phyloP scores from a whole-genome alignment of 2,113 vertebrate genomes.

The Poeciliopsis turrubarensis region DNA sequence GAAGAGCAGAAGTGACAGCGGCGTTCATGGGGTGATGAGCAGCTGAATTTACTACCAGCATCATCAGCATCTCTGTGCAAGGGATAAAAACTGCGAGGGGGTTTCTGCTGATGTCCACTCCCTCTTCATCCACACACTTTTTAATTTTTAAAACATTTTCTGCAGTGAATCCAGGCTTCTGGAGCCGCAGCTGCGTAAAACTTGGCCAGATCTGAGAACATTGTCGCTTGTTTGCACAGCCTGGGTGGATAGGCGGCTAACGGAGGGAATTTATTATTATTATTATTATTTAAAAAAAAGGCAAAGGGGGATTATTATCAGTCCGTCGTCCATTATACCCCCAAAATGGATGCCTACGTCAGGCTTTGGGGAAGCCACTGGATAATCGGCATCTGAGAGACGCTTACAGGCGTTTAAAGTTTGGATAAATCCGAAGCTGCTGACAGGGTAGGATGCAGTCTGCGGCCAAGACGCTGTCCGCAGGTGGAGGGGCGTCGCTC shows the following conservation, averaged over 20 bases:
- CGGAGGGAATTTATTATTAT: slow-evolving; percentile 57
- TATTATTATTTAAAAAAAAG: background rate
- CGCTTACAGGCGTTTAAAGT: slow-evolving; percentile 53
- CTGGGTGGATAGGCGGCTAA: slow-evolving; percentile 59
- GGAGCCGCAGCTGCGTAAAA: slow-evolving; percentile 57
- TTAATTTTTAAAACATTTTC: slow-evolving; percentile 11
- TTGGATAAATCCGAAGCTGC: slow-evolving; percentile 58
- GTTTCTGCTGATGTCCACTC: slow-evolving; percentile 31
- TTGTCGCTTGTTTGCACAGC: slow-evolving; percentile 30
- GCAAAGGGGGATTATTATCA: slow-evolving; percentile 55
- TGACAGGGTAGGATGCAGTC: slow-evolving; percentile 81
- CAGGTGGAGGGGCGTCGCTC: slow-evolving; percentile 84
- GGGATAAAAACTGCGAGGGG: slow-evolving; percentile 46
- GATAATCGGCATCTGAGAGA: slow-evolving; percentile 65
- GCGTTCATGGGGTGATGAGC: slow-evolving; percentile 14
- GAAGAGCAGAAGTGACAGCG: slow-evolving; percentile 19
- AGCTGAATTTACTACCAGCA: slow-evolving; percentile 47
- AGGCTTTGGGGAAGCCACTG: slow-evolving; percentile 66
- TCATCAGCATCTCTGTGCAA: slow-evolving; percentile 38
- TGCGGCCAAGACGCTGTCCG: slow-evolving; percentile 82
- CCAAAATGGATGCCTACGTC: slow-evolving; percentile 77
- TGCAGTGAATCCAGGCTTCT: slow-evolving; percentile 16
- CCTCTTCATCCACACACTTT: slow-evolving; percentile 23
- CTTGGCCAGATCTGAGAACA: slow-evolving; percentile 63
- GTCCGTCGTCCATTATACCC: slow-evolving; percentile 61